Conservation (phyloP, 1,140 invertebrate genomes). For the Ceratitis capitata region DNA sequence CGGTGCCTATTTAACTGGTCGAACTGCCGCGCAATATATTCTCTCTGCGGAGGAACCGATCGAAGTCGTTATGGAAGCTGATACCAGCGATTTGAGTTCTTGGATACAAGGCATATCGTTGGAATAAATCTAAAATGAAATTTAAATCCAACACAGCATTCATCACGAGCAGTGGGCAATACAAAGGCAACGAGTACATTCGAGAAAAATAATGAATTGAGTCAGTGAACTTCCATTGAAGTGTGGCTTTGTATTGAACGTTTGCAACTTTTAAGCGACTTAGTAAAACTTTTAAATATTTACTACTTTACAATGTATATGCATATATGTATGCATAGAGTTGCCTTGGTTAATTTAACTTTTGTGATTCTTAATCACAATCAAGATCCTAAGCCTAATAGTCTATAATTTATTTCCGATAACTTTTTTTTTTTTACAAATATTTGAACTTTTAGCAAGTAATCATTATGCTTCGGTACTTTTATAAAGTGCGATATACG, state of each 20-base stretch:
- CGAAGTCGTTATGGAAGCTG: conserved; percentile 74
- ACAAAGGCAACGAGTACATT: background rate
- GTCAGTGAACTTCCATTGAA: background rate
- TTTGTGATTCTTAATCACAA: background rate
- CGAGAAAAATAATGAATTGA: background rate
- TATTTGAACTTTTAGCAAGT: background rate
- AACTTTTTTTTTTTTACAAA: no score
- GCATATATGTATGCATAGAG: background rate
- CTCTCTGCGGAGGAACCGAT: conserved; percentile 70
- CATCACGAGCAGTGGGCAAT: background rate
- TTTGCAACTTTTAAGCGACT: background rate
- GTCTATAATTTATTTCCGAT: background rate
- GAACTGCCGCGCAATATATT: conserved; percentile 82
- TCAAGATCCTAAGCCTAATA: background rate
- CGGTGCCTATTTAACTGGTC: conserved; percentile 89
- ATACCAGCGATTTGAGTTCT: conserved; percentile 80
- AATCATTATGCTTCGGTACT: background rate
- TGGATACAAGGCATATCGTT: conserved; percentile 86
- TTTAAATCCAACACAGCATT: background rate
- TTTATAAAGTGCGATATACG: conserved; percentile 30
- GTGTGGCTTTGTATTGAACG: background rate
- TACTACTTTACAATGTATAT: background rate
- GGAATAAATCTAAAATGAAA: conserved; percentile 52
- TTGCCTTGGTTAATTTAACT: background rate
- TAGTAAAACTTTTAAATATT: background rate